Evolutionary conservation across 1,140 invertebrate species (phyloP), one percentile per base, ranked within the genome.

Genomic region (Papilio xuthus): DNA sequence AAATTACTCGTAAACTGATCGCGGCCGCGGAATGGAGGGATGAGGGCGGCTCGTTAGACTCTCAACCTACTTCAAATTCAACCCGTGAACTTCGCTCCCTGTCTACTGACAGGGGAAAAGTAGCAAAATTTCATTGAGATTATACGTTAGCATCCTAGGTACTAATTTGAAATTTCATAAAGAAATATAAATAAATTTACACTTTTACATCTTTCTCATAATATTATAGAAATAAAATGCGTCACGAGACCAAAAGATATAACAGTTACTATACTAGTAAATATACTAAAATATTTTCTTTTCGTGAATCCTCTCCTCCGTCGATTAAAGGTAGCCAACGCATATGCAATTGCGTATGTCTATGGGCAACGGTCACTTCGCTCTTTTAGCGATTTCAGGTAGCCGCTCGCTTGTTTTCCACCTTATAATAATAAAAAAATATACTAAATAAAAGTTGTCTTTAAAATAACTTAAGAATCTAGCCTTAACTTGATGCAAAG

Each of bases 1-100:
- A 85, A 92, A 93, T 93, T 93, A 91, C 85, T 84, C 78, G 83
- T 85, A 88, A 91, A 89, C 85, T 87, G 88, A 92, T 90, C 86
- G 86, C 85, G 84, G 69, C 78, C 47, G 78, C 72, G 53, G 79
- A 79, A 88, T 85, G 87, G 26, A 28, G 60, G 60, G 23, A 28
- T 67, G 87, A 87, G 88, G 86, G 88, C 84, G 50, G 63, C 80
- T 81, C 81, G 80, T 83, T 84, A 83, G 83, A 85, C 77, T 71
- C 77, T 75, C 69, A 70, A 75, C 78, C 81, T 86, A 79, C 80
- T 90, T 88, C 78, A 80, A 86, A 92, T 92, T 90, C 90, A 73
- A 78, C 72, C 78, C 84, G 80, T 76, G 81, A 79, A 71, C 74
- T 56, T 41, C 78, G 73, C 70, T 70, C 81, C 81, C 37, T 47